A percentile compares a stretch with the other conserved stretches of the same genome.
Conservation (phyloP, 1,140 invertebrate species). For the Drosophila obscura region DNA sequence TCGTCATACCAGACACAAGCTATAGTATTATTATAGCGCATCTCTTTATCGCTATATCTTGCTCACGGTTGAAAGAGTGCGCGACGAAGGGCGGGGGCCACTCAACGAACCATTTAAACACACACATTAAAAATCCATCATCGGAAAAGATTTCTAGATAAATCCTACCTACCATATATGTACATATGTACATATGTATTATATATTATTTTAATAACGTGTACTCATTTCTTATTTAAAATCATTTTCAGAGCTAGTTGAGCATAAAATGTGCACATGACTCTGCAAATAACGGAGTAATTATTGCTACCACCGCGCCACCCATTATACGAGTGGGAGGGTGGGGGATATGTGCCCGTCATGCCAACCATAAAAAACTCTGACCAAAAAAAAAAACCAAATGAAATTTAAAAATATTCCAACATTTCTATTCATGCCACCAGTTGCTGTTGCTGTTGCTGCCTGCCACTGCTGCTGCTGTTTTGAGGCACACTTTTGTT, state of each 20-base stretch:
- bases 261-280: constrained; percentile 43
- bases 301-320: background rate
- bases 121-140: constrained; percentile 40
- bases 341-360: background rate
- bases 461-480: no score
- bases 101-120: constrained; percentile 59
- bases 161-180: constrained; percentile 19
- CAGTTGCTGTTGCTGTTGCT: constrained; percentile 20
- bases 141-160: constrained; percentile 2
- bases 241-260: constrained; percentile 55
- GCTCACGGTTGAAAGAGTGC: constrained; percentile 13
- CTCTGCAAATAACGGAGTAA: background rate
- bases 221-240: constrained; percentile 1
- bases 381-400: background rate
- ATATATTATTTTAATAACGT: background rate
- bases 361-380: background rate
- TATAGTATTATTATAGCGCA: no score
- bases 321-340: background rate
- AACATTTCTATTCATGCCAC: constrained; percentile 41
- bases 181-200: constrained; percentile 14
- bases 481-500: background rate
- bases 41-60: background rate
- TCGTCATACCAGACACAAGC: no score
- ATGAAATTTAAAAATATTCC: constrained; percentile 6
- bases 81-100: background rate